Evolutionary conservation across 2,113 vertebrate species (phyloP), one percentile per base, ranked within the genome.

Genomic region (Prietella phreatophila): DNA sequence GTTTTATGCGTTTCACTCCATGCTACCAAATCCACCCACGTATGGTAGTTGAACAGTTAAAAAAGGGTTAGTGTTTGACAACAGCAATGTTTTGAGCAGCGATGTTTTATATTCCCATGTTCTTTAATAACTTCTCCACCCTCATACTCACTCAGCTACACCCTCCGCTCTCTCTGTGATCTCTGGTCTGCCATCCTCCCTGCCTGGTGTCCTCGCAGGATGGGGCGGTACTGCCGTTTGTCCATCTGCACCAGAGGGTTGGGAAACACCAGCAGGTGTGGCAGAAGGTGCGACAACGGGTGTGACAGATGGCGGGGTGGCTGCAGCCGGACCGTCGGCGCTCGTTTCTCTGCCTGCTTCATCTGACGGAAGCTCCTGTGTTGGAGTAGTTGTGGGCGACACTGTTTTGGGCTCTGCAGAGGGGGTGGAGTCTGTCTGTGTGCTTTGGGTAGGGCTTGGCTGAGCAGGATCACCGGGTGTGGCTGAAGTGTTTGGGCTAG

Each of bases 191-290:
- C 15, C 78, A 0, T 96, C 95, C 7, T 95, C 95, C 33, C 91
- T 92, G 83, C 94, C 95, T 0, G 95, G 95, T 86, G 95, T 95
- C 91, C 95, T 94, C 55, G 94, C 90, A 6, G 94, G 94, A 82
- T 94, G 95, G 15, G 94, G 94, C 19, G 87, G 86, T 10, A 92
- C 94, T 14, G 94, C 92, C 2, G 94, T 93, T 78, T 95, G 95
- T 85, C 94, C 91, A 87, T 95, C 95, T 88, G 87, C 4, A 67
- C 87, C 8, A 10, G 87, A 22, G 27, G 83, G 53, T 63, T 85
- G 88, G 33, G 88, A 22, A 42, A 88, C 42, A 1, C 88, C 60
- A 25, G 90, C 56, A 20, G 90, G 88, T 73, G 87, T 79, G 30
- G 95, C 94, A 90, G 93, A 93, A 47, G 82, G 25, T 61, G 91